A percentile compares a stretch with the other conserved stretches of the same genome.
Conservation (phyloP, 2,888 invertebrate species). For the Eristalinus aeneus region DNA sequence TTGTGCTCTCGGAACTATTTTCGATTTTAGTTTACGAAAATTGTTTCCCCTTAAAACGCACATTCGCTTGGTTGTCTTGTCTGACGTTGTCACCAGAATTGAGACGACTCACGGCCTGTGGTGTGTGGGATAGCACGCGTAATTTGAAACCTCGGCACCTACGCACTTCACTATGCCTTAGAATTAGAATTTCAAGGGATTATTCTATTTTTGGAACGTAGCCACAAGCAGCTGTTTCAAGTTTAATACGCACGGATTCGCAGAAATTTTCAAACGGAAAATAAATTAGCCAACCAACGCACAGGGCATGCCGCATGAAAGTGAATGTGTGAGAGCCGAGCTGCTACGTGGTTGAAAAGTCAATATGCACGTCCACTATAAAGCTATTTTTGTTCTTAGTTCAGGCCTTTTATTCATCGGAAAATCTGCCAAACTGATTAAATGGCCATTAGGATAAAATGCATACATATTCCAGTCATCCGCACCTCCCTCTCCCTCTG, state of each 20-base stretch:
- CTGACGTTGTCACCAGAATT: conserved; percentile 34
- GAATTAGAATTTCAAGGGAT: neutral
- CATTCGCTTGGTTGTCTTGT: neutral
- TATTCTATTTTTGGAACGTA: neutral
- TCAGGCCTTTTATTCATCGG: no score
- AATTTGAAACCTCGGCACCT: conserved; percentile 33
- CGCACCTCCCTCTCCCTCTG: no score
- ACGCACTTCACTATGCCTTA: neutral
- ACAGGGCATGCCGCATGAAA: neutral
- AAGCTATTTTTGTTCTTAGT: no score
- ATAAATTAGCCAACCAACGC: neutral
- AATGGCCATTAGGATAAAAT: no score
- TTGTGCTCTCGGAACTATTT: conserved; percentile 13
- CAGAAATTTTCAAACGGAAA: neutral
- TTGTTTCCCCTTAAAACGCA: neutral
- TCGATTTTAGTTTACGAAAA: conserved; percentile 11
- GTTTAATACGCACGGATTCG: neutral
- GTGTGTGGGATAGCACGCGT: neutral
- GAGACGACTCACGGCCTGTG: conserved; percentile 29
- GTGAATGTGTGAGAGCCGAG: no score
- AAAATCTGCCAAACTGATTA: no score
- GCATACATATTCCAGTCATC: no score
- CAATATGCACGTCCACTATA: no score
- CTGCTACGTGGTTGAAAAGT: neutral
- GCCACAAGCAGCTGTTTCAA: neutral